These are phyloP conservation scores for Phainopepla nitens DNA, from an alignment of 2,113 vertebrate species.

Conservation along the genomic window DNA sequence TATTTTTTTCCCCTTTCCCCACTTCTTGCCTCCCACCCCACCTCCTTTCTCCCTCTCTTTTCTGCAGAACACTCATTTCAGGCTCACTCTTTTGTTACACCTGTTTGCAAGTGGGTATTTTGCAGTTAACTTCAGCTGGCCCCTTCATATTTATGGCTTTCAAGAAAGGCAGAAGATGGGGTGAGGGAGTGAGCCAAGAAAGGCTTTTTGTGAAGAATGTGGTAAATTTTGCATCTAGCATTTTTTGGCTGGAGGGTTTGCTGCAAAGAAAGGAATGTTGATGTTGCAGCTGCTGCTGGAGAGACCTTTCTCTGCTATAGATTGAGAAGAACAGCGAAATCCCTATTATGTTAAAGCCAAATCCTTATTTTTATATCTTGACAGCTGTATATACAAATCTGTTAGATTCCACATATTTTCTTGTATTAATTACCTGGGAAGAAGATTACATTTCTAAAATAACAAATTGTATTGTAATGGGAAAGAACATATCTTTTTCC, in stretches of 20 bases:
- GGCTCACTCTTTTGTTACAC: slow-evolving; percentile 39
- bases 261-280: slow-evolving; percentile 15
- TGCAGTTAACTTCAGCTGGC: slow-evolving; percentile 36
- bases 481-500: not conserved
- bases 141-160: slow-evolving; percentile 31
- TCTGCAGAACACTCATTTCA: not conserved
- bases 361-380: not conserved
- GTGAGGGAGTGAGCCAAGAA: not conserved
- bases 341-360: not conserved
- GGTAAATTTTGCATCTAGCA: not conserved
- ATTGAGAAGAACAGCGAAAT: not conserved
- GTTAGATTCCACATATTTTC: not conserved
- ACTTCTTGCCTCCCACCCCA: not conserved
- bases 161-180: not conserved
- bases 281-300: slow-evolving; percentile 23
- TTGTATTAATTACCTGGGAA: not conserved
- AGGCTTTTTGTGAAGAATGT: not conserved
- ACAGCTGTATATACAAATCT: not conserved
- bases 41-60: not conserved
- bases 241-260: slow-evolving; percentile 3
- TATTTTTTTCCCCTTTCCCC: not conserved
- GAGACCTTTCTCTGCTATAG: not conserved
- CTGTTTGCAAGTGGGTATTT: slow-evolving; percentile 46
- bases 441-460: not conserved
- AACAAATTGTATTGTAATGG: not conserved